Conservation (phyloP, 2,888 invertebrate species). For the Sarcophaga caerulescens region DNA sequence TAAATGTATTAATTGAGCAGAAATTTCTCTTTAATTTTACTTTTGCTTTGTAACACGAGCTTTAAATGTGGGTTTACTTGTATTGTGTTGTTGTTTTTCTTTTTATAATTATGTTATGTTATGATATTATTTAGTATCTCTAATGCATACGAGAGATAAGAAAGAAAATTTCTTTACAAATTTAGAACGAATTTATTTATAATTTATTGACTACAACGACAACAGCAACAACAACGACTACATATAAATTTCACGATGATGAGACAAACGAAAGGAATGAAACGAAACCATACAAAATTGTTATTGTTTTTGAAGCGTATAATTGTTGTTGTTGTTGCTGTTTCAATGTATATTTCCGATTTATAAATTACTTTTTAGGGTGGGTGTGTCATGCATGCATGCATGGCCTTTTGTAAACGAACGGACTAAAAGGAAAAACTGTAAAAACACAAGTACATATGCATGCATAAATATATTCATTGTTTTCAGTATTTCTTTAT, state of each 20-base stretch:
- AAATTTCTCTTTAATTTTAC: slow-evolving; percentile 18
- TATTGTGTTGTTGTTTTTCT: background rate
- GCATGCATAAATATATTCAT: background rate
- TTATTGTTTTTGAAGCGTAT: slow-evolving; percentile 17
- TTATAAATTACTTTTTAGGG: background rate
- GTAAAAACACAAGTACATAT: background rate
- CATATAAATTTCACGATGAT: no score
- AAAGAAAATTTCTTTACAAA: slow-evolving; percentile 39
- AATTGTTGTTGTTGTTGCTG: background rate
- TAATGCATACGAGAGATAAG: background rate
- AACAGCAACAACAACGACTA: no score
- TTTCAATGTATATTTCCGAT: background rate
- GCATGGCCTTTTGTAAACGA: no score
- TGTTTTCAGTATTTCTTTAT: slow-evolving; percentile 35
- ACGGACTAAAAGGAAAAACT: no score
- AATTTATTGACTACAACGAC: background rate
- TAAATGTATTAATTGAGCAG: background rate
- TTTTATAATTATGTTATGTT: no score
- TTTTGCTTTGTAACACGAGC: slow-evolving; percentile 57
- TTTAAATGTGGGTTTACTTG: slow-evolving; percentile 55
- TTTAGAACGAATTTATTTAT: slow-evolving; percentile 31
- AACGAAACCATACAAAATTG: slow-evolving; percentile 55
- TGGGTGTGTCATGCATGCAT: slow-evolving; percentile 49
- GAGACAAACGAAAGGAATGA: background rate
- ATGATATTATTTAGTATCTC: no score